Conservation (phyloP, 2,888 invertebrate species). For the Drosophila meridiana region DNA sequence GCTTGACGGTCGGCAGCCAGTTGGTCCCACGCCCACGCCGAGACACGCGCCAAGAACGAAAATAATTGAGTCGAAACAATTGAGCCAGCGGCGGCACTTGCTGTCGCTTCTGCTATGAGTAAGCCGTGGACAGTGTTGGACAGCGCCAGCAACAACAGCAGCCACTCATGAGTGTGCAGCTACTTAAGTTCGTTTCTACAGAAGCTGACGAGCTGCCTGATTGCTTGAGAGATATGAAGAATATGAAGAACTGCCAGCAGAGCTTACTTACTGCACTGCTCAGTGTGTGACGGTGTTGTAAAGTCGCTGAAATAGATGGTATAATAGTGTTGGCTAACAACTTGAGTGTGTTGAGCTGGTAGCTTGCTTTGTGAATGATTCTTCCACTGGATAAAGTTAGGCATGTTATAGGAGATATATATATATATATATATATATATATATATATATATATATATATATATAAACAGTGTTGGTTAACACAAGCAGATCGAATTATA, state of each 20-base stretch:
- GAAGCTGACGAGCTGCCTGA: constrained; percentile 22
- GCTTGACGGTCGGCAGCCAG: constrained; percentile 41
- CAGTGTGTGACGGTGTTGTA: constrained; percentile 2
- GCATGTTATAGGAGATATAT: too few relatives aligned
- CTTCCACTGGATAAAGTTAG: not conserved
- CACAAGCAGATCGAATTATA: not conserved
- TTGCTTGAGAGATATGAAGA: not conserved
- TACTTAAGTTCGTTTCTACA: not conserved
- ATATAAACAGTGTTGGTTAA: too few relatives aligned
- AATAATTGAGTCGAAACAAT: constrained; percentile 28
- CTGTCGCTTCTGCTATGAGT: constrained; percentile 26
- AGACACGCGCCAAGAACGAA: constrained; percentile 72
- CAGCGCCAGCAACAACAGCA: constrained; percentile 7
- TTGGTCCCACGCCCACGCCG: constrained; percentile 74
- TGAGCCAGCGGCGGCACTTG: constrained; percentile 18
- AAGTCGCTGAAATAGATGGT: not conserved
- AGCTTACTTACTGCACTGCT: not conserved
- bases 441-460: too few relatives aligned
- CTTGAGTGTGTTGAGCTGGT: not conserved
- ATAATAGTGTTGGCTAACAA: not conserved
- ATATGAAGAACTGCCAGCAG: not conserved
- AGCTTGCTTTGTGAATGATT: not conserved
- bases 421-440: too few relatives aligned
- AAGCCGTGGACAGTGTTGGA: constrained; percentile 33
- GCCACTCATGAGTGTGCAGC: constrained; percentile 8